Evolutionary conservation across 2,797 vertebrate genomes (phyloP).

Genomic region (Sphenodon punctatus): DNA sequence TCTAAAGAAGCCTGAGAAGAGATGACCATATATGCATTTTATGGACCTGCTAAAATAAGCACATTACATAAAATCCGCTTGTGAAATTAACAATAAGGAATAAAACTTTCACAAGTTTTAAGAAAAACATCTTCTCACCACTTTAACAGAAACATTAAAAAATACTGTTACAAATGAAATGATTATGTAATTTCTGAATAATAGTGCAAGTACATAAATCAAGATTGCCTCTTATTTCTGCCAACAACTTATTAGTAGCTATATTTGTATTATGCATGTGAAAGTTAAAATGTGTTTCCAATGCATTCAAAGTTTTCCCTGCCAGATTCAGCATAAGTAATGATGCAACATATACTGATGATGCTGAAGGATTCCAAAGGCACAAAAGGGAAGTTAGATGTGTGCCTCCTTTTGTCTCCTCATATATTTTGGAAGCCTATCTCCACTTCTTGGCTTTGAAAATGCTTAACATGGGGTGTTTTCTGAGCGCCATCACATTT

Average conservation of each 20-base stretch:
- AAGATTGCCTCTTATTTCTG: constrained; percentile 29
- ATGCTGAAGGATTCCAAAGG: background rate
- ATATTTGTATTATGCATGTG: constrained; percentile 31
- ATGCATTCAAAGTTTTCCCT: constrained; percentile 45
- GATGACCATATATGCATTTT: constrained; percentile 74
- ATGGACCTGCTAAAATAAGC: constrained; percentile 69
- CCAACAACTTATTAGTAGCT: constrained; percentile 40
- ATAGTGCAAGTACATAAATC: background rate
- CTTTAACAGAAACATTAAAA: constrained; percentile 25
- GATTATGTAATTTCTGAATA: background rate
- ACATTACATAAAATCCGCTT: constrained; percentile 31
- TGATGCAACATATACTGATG: constrained; percentile 22
- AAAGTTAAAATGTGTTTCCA: constrained; percentile 56
- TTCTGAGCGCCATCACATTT: no score
- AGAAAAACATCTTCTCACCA: constrained; percentile 53
- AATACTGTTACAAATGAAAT: constrained; percentile 22
- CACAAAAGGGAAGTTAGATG: background rate
- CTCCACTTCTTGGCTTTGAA: no score
- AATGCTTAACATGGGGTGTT: background rate
- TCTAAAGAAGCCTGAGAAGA: constrained; percentile 72
- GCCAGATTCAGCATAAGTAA: constrained; percentile 56
- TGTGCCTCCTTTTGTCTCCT: background rate
- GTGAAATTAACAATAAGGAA: constrained; percentile 57
- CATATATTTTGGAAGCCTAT: background rate
- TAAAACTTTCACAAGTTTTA: constrained; percentile 46